phyloP scores from a whole-genome alignment of 2,113 vertebrate genomes.

The Paraplagusia blochii region DNA sequence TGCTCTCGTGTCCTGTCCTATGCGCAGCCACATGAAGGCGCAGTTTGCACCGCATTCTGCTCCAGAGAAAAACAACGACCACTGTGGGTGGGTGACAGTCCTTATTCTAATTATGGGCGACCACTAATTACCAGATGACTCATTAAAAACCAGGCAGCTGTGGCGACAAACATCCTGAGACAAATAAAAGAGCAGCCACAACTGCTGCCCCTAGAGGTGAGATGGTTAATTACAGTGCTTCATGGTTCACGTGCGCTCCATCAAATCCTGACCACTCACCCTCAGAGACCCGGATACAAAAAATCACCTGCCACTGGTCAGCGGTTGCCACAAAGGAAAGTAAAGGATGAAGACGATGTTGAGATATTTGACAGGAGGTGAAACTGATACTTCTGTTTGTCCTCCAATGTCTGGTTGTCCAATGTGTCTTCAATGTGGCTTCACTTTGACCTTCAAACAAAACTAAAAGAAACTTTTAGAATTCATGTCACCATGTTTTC shows the following conservation, averaged over 20 bases:
- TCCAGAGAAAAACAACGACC: slow-evolving; percentile 16
- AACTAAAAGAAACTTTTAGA: too few relatives aligned
- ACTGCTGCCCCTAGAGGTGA: slow-evolving; percentile 20
- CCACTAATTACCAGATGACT: slow-evolving; percentile 50
- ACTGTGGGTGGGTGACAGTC: slow-evolving; percentile 32
- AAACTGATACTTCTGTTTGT: too few relatives aligned
- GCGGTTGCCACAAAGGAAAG: not conserved
- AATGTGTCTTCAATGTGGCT: too few relatives aligned
- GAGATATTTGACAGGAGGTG: too few relatives aligned
- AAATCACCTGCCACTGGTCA: not conserved
- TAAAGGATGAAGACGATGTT: too few relatives aligned
- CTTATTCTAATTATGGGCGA: slow-evolving; percentile 26
- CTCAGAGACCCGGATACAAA: not conserved
- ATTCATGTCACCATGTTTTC: too few relatives aligned
- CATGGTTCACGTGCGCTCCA: not conserved
- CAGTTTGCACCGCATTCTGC: slow-evolving; percentile 4
- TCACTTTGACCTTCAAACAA: too few relatives aligned
- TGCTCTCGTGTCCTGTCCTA: slow-evolving; percentile 40
- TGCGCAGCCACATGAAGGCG: slow-evolving; percentile 31
- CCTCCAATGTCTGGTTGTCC: too few relatives aligned
- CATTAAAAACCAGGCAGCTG: slow-evolving; percentile 56
- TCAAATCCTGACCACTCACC: not conserved
- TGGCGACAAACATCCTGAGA: slow-evolving; percentile 21
- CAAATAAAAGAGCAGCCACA: not conserved
- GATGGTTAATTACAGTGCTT: slow-evolving; percentile 22